A percentile compares a stretch with the other conserved stretches of the same genome.
Evolutionary conservation across 1,140 invertebrate species (phyloP).

Genomic region (Orchesella cincta): DNA sequence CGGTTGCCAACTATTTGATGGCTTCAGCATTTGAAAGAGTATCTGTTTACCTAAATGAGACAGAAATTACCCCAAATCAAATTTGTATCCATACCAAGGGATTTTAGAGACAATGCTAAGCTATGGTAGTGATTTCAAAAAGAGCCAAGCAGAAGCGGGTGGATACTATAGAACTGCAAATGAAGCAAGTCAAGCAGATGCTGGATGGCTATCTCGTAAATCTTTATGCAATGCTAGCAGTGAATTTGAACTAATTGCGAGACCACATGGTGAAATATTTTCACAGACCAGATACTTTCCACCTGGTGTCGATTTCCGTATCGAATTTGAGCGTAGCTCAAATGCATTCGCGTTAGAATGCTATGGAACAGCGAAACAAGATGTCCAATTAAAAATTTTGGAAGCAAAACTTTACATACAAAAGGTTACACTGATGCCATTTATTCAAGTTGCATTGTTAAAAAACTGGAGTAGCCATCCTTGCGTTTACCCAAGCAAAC

Average conservation of each 20-base stretch:
- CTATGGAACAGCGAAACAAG: background rate
- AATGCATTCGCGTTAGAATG: background rate
- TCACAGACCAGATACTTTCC: slow-evolving; percentile 25
- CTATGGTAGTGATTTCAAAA: slow-evolving; percentile 55
- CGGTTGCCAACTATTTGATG: background rate
- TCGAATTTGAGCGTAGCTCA: background rate
- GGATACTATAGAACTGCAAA: slow-evolving; percentile 42
- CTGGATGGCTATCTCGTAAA: slow-evolving; percentile 51
- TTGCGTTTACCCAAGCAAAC: slow-evolving; percentile 18
- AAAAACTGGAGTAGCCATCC: background rate
- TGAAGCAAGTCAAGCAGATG: slow-evolving; percentile 48
- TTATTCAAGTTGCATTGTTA: background rate
- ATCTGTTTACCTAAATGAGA: slow-evolving; percentile 58
- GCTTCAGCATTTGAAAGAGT: slow-evolving; percentile 55
- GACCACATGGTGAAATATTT: slow-evolving; percentile 30
- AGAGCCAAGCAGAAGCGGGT: slow-evolving; percentile 54
- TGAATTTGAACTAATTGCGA: slow-evolving; percentile 43
- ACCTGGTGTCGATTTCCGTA: slow-evolving; percentile 7
- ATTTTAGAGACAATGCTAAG: slow-evolving; percentile 57
- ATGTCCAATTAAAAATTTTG: background rate
- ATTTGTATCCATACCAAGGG: slow-evolving; percentile 56
- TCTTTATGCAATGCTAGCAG: slow-evolving; percentile 48
- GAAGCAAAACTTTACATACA: slow-evolving; percentile 1
- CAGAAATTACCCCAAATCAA: slow-evolving; percentile 55
- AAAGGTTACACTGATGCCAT: background rate